Evolutionary conservation across 64 coral and sea anemone genomes (phyloP).

Genomic region (Anthopleura sola): DNA sequence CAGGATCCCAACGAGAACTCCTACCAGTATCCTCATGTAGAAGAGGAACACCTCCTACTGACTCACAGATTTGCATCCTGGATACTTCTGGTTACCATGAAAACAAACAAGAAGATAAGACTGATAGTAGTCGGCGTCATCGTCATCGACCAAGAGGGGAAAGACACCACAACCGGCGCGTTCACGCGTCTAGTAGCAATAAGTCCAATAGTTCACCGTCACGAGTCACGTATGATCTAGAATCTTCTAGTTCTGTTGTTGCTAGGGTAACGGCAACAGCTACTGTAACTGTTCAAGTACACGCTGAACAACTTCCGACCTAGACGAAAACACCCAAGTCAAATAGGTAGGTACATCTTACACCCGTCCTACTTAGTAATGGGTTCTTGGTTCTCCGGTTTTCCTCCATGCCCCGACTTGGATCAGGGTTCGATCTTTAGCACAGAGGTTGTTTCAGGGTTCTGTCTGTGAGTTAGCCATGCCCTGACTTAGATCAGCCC

Average conservation of each 20-base stretch:
- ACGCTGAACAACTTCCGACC: conserved; percentile 46
- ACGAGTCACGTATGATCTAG: conserved; percentile 54
- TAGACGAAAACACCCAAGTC: neutral
- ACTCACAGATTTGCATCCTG: conserved; percentile 69
- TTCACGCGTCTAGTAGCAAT: neutral
- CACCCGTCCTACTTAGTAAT: too few relatives aligned
- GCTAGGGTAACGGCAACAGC: conserved; percentile 82
- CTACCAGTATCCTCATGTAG: conserved; percentile 64
- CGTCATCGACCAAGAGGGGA: conserved; percentile 12
- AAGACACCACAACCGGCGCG: neutral
- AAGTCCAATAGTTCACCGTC: conserved; percentile 31
- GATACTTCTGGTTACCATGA: conserved; percentile 42
- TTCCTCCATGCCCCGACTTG: too few relatives aligned
- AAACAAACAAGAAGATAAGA: conserved; percentile 17
- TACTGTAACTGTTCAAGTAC: conserved; percentile 84
- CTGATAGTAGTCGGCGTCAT: neutral
- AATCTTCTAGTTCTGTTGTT: conserved; percentile 87
- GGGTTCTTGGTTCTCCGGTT: too few relatives aligned
- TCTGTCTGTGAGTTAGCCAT: too few relatives aligned
- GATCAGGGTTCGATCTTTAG: too few relatives aligned
- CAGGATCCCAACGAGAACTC: conserved; percentile 70
- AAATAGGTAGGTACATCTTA: neutral
- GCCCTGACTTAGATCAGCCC: too few relatives aligned
- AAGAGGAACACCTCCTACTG: conserved; percentile 58
- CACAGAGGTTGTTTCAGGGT: too few relatives aligned